Evolutionary conservation across 2,797 vertebrate species (phyloP), one percentile per base, ranked within the genome.

Genomic region (Protosalanx chinensis): DNA sequence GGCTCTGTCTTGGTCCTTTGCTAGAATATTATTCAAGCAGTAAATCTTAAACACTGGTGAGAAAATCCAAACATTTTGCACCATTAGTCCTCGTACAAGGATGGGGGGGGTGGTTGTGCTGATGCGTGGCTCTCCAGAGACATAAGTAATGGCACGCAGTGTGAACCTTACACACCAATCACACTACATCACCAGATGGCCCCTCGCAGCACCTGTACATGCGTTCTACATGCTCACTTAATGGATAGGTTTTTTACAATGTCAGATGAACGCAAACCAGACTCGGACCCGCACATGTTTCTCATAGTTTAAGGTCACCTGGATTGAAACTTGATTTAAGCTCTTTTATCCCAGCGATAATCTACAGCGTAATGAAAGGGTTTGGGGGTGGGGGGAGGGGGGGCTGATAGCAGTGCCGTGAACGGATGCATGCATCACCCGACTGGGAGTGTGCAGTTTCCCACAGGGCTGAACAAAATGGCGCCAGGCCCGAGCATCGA

Each of bases 201-300:
- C 76, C 76, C 67, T 78, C 72, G 23, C 57, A 70, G 58, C 79
- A 85, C 72, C 72, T 83, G 60, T 76, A 75, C 49, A 18, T 65
- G 67, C 53, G 32, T 77, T 72, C 49, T 51, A 18, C 16, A 59
- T n/a, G 8, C 63, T 37, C 32, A 1, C 63, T 58, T 60, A 32
- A 32, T 68, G 61, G 18, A 7, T 66, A 58, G 76, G 71, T 56
- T 61, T 68, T 70, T 13, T 46, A 46, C 72, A 46, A 33, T 86
- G 85, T 88, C 51, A 18, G 86, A 90, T 86, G 73, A 86, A 88
- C 86, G 82, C 81, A 82, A 88, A 84, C 82, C 86, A 91, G 87
- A 88, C 87, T 88, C 83, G 87, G 87, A 88, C 88, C 78, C 88
- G 85, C 83, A 78, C 84, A 76, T 73, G 80, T 81, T 73, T 68